Evolutionary conservation across 2,797 vertebrate genomes (phyloP).

Genomic region (Smutsia temminckii): DNA sequence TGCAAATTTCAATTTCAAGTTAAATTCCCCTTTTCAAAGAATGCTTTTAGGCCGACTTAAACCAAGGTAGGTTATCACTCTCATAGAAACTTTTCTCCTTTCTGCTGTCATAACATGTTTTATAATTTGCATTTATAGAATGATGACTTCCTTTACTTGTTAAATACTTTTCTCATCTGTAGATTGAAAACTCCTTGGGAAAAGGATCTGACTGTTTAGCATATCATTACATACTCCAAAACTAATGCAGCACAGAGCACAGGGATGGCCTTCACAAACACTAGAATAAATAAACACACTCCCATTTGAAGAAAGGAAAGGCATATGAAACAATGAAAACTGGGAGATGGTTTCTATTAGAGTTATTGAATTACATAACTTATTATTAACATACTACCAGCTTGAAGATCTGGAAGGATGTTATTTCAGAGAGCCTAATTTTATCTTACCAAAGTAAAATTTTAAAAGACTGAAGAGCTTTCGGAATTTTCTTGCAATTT

Average conservation of each 20-base stretch:
- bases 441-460: conserved; percentile 24
- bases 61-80: not conserved
- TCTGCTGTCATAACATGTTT: not conserved
- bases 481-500: conserved; percentile 1
- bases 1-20: not conserved
- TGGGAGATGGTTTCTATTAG: not conserved
- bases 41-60: not conserved
- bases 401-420: not conserved
- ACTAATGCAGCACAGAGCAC: not conserved
- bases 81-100: not conserved
- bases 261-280: not conserved
- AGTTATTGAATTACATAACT: not conserved
- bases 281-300: not conserved
- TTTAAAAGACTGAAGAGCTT: conserved; percentile 28
- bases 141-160: not conserved
- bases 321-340: not conserved
- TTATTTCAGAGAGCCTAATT: conserved; percentile 25
- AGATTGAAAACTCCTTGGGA: not conserved
- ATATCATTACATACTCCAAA: not conserved
- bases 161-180: not conserved
- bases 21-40: not conserved
- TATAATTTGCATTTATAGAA: not conserved
- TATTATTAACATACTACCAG: not conserved
- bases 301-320: not conserved
- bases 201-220: not conserved